Percentiles rank a stretch among this genome's conserved stretches.
These are phyloP conservation scores for Heterodera carotae DNA, from an alignment of 1,140 invertebrate genomes.

Conservation along the genomic window DNA sequence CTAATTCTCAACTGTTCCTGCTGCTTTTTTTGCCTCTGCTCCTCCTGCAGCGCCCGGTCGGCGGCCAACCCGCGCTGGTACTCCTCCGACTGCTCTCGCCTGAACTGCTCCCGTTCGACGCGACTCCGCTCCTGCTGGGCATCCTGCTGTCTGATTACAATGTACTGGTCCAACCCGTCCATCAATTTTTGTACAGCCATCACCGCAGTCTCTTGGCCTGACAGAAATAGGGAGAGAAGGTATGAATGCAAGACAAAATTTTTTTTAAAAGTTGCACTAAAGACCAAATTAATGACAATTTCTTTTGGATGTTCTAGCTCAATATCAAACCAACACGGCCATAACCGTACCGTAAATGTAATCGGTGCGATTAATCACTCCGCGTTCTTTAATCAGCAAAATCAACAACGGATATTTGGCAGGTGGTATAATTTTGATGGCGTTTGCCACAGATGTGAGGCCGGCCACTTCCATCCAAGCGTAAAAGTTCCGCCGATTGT, in stretches of 20 bases:
- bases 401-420: constrained; percentile 47
- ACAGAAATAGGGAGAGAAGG: not conserved
- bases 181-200: constrained; percentile 43
- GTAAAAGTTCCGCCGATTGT: constrained; percentile 41
- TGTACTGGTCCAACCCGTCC: constrained; percentile 36
- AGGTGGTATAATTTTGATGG: constrained; percentile 23
- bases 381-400: constrained; percentile 47
- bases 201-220: constrained; percentile 38
- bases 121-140: constrained; percentile 39
- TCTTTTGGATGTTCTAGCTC: too few species aligned
- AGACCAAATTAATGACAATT: too few species aligned
- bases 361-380: constrained; percentile 13
- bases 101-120: constrained; percentile 47
- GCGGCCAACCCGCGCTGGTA: constrained; percentile 45
- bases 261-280: too few species aligned
- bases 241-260: too few species aligned
- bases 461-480: constrained; percentile 33
- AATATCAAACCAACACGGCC: not conserved
- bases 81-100: constrained; percentile 48
- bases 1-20: constrained; percentile 28
- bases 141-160: constrained; percentile 41
- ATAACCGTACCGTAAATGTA: constrained; percentile 27
- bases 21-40: constrained; percentile 27
- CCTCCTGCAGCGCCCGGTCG: constrained; percentile 44
- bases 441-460: constrained; percentile 23